A percentile compares a stretch with the other conserved stretches of the same genome.
Conservation (phyloP, 2,113 vertebrate species). For the Edolisoma coerulescens region DNA sequence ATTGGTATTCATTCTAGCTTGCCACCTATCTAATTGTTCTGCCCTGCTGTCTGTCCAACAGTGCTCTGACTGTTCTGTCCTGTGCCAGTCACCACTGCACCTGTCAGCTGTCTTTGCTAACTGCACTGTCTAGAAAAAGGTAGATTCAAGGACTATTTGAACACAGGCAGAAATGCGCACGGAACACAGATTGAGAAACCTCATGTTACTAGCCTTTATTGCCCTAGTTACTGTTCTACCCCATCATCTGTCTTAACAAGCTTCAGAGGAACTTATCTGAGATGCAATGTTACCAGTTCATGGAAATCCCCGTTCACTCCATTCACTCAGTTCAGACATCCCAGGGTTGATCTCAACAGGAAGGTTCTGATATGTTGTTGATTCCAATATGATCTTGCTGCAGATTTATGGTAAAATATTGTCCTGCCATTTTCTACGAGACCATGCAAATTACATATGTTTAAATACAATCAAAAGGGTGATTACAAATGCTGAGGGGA, state of each 20-base stretch:
- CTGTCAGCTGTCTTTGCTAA: not conserved
- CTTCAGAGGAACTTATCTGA: not conserved
- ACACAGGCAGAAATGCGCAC: not conserved
- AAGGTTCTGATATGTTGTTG: not conserved
- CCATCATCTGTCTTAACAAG: not conserved
- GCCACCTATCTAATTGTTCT: not conserved
- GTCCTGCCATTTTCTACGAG: not conserved
- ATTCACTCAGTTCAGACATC: not conserved
- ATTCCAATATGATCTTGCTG: not conserved
- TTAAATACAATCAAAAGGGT: not conserved
- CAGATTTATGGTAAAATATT: not conserved
- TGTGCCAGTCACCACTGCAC: not conserved
- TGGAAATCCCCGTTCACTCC: not conserved
- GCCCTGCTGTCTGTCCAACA: not conserved
- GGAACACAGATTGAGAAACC: not conserved
- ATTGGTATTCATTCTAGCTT: not conserved
- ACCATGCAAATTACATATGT: not conserved
- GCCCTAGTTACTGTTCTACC: not conserved
- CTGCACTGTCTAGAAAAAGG: not conserved
- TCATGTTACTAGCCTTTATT: not conserved
- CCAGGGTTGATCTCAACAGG: not conserved
- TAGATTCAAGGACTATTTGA: not conserved
- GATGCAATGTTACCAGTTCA: not conserved
- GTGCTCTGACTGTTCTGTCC: not conserved
- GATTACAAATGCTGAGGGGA: not conserved